phyloP scores from a whole-genome alignment of 2,113 vertebrate species.

The Motacilla alba region DNA sequence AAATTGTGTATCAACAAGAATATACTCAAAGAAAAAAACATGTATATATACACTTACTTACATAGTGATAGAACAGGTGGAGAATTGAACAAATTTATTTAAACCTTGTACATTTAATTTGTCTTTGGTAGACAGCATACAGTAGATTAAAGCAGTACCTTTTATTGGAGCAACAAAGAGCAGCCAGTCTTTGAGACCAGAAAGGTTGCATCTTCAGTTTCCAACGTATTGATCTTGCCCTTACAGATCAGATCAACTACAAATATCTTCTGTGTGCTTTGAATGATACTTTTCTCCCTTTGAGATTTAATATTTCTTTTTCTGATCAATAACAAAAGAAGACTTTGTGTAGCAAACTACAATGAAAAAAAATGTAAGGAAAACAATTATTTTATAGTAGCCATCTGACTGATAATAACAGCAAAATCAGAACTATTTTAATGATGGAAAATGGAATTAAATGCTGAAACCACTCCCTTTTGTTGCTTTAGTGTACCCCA shows the following conservation, averaged over 20 bases:
- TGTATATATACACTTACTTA: background rate
- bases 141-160: conserved; percentile 52
- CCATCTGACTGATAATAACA: background rate
- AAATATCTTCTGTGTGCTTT: conserved; percentile 58
- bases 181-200: conserved; percentile 34
- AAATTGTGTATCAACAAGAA: background rate
- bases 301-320: conserved; percentile 52
- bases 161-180: conserved; percentile 53
- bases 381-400: background rate
- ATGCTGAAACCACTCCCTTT: background rate
- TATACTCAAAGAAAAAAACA: background rate
- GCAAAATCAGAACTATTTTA: background rate
- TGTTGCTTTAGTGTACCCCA: background rate
- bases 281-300: conserved; percentile 43
- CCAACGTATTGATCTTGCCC: conserved; percentile 55
- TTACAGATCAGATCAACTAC: conserved; percentile 47
- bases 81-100: background rate
- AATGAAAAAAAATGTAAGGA: background rate
- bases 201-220: conserved; percentile 55
- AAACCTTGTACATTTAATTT: conserved; percentile 41
- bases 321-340: conserved; percentile 26
- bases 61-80: background rate
- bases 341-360: background rate
- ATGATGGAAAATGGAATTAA: background rate
- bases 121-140: conserved; percentile 23